Evolutionary conservation across 2,797 vertebrate species (phyloP).

Genomic region (Acrossocheilus wenchowensis): DNA sequence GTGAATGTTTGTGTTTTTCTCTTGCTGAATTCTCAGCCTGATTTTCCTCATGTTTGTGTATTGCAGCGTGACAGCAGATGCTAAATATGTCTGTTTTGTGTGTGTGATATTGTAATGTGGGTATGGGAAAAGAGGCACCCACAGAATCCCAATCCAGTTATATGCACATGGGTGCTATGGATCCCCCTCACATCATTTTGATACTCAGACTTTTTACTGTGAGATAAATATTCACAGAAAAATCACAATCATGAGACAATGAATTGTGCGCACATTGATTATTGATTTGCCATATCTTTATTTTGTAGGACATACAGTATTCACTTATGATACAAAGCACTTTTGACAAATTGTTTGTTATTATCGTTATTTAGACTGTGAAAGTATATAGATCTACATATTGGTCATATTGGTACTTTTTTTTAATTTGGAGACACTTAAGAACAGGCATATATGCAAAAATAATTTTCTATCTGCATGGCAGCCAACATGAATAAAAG

Average conservation of each 20-base stretch:
- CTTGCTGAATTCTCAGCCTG: background rate
- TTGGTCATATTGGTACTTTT: background rate
- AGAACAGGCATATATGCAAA: background rate
- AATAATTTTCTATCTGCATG: background rate
- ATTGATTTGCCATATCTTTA: background rate
- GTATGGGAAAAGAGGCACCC: background rate
- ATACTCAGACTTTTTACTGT: background rate
- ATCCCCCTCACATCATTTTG: slow-evolving; percentile 3
- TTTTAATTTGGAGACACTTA: background rate
- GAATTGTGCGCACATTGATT: background rate
- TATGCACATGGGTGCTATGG: background rate
- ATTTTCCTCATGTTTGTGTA: slow-evolving; percentile 13
- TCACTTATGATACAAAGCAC: background rate
- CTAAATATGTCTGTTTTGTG: slow-evolving; percentile 31
- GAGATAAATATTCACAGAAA: background rate
- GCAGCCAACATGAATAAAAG: background rate
- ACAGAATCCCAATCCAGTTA: background rate
- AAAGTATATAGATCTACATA: background rate
- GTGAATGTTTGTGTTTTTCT: background rate
- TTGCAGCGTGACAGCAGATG: background rate
- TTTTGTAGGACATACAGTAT: background rate
- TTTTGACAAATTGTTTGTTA: background rate
- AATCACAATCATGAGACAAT: background rate
- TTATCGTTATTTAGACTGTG: background rate
- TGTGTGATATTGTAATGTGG: background rate